phyloP scores from a whole-genome alignment of 1,140 invertebrate genomes.

The Paralvinella palmiformis region DNA sequence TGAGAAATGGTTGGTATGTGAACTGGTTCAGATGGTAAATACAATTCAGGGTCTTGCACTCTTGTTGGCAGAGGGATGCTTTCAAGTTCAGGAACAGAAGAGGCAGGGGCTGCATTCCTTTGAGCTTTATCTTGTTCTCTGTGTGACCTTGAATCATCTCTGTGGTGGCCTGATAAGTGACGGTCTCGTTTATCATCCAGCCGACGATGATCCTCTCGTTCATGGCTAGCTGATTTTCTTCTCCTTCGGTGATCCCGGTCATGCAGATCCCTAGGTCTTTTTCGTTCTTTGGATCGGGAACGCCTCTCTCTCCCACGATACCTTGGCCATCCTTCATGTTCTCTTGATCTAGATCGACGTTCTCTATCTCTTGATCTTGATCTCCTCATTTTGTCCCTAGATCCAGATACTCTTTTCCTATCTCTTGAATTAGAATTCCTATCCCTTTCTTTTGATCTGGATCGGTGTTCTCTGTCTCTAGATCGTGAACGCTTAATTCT shows the following conservation, averaged over 20 bases:
- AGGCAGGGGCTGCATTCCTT: too few relatives aligned
- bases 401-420: constrained; percentile 9
- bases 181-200: too few relatives aligned
- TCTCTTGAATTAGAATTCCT: constrained; percentile 7
- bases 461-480: constrained; percentile 1
- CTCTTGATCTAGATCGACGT: background rate
- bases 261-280: background rate
- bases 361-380: constrained; percentile 1
- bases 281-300: background rate
- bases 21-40: too few relatives aligned
- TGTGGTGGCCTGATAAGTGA: too few relatives aligned
- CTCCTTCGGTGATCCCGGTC: background rate
- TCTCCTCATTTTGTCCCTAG: constrained; percentile 15
- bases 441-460: constrained; percentile 14
- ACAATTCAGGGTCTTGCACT: too few relatives aligned
- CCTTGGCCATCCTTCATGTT: background rate
- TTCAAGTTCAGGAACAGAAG: background rate
- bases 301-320: background rate
- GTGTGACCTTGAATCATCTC: too few relatives aligned
- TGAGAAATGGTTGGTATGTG: too few relatives aligned
- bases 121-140: too few relatives aligned
- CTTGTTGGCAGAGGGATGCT: background rate
- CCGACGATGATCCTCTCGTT: too few relatives aligned
- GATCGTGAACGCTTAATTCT: background rate
- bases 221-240: background rate